Conservation (phyloP, 2,888 invertebrate species). For the Caenorhabditis japonica region DNA sequence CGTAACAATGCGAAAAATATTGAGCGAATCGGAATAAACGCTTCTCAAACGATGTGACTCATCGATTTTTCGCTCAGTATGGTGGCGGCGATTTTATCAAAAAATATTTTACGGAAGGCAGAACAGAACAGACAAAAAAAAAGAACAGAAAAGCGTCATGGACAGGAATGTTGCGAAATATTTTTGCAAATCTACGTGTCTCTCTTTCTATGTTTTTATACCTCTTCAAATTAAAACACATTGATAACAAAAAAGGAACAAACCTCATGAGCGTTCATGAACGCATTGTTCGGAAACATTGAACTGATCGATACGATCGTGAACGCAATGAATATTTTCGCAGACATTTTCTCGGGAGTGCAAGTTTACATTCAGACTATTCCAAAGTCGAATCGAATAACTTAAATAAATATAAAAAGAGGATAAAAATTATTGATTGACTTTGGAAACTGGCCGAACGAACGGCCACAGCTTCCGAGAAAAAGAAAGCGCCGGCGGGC, state of each 20-base stretch:
- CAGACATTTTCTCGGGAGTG: conserved; percentile 19
- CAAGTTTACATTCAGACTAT: too few species aligned
- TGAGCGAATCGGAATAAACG: not conserved
- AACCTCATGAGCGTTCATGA: conserved; percentile 69
- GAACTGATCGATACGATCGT: conserved; percentile 62
- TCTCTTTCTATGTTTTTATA: not conserved
- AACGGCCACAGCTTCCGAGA: too few species aligned
- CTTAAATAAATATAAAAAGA: too few species aligned
- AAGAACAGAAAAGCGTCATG: not conserved
- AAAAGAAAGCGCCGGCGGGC: not conserved
- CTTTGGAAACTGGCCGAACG: too few species aligned
- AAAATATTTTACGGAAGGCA: not conserved
- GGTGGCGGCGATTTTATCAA: conserved; percentile 34
- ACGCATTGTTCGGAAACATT: conserved; percentile 65
- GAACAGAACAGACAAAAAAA: too few species aligned
- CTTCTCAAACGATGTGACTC: conserved; percentile 1
- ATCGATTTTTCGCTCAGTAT: conserved; percentile 3
- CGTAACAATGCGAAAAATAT: not conserved
- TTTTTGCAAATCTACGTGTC: not conserved
- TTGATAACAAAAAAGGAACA: not conserved
- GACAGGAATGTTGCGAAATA: conserved; percentile 10
- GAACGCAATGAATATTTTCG: conserved; percentile 57
- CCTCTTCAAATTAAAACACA: not conserved
- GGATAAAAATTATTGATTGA: too few species aligned
- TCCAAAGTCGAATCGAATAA: too few species aligned